Evolutionary conservation across 2,888 invertebrate genomes (phyloP), one percentile per base, ranked within the genome.

Genomic region (Drosophila robusta): DNA sequence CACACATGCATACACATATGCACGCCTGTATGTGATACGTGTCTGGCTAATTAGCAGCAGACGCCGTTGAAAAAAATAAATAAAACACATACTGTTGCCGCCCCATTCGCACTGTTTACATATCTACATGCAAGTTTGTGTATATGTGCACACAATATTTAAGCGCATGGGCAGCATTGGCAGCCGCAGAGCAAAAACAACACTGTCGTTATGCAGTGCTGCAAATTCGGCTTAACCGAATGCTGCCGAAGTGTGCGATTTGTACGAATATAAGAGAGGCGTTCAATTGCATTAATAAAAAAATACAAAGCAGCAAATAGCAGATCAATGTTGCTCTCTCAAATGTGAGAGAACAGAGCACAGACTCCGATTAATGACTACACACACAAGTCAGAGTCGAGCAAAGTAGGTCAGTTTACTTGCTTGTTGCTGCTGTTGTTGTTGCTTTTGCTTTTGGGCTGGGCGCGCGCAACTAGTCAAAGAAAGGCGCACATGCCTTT

Each of bases 341-440:
- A 22, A 49, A 1, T 44, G 24, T 12, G 24, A 16, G 14, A 54
- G 49, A n/a, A 54, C n/a, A 60, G 34, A 50, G 55, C 73, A 50
- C 52, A 73, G 72, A 72, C 49, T 72, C 52, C 62, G 68, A 45
- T 58, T 47, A 54, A 54, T 51, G 54, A 65, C 47, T 62, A 69
- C 41, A 34, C 41, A 32, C 32, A 60, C 61, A 66, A 76, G 70
- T 63, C 56, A 46, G 54, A 69, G 57, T 61, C 41, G 16, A 50
- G 62, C 70, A 69, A 82, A 82, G 75, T 82, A 82, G 82, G 86
- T 82, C 86, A 82, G 86, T 75, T 82, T 82, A 80, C 52, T 69
- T 57, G 61, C 57, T 58, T 56, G 44, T 58, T 55, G 57, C 51
- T 69, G 42, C 46, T 58, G 58, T 36, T 49, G 52, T 52, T 60